Evolutionary conservation across 2,888 invertebrate genomes (phyloP).

Genomic region (Oxyscelio sp.): DNA sequence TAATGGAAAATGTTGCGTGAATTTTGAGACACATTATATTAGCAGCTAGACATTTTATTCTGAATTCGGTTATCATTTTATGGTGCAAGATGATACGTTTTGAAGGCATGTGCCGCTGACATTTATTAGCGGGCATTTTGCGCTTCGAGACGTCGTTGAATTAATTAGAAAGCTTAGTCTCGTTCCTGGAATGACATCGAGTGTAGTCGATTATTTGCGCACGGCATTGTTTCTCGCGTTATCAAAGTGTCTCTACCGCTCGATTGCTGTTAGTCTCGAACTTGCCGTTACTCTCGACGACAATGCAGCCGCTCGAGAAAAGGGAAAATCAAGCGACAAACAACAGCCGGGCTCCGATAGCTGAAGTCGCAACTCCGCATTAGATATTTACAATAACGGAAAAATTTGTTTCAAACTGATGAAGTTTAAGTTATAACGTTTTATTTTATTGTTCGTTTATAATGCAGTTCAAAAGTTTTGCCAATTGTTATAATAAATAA

Average conservation of each 20-base stretch:
- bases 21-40: too few relatives aligned
- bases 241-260: conserved; percentile 44
- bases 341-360: conserved; percentile 7
- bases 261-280: conserved; percentile 60
- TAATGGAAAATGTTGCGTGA: too few relatives aligned
- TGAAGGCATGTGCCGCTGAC: conserved; percentile 4
- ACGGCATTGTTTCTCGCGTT: conserved; percentile 26
- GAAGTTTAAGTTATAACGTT: not conserved
- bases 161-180: conserved; percentile 53
- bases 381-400: conserved; percentile 9
- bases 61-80: conserved; percentile 13
- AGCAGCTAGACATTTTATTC: not conserved
- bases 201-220: conserved; percentile 46
- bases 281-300: conserved; percentile 33
- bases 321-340: conserved; percentile 24
- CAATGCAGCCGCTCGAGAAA: conserved; percentile 34
- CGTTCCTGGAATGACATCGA: conserved; percentile 49
- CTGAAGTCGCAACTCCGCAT: conserved; percentile 6
- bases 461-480: not conserved
- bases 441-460: not conserved
- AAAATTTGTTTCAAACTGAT: not conserved
- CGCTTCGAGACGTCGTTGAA: conserved; percentile 17
- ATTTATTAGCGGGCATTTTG: conserved; percentile 28
- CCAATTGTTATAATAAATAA: not conserved
- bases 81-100: too few relatives aligned